Base-by-base conservation (phyloP, 2,113 vertebrate genomes). In the Hydropotes inermis region DNA sequence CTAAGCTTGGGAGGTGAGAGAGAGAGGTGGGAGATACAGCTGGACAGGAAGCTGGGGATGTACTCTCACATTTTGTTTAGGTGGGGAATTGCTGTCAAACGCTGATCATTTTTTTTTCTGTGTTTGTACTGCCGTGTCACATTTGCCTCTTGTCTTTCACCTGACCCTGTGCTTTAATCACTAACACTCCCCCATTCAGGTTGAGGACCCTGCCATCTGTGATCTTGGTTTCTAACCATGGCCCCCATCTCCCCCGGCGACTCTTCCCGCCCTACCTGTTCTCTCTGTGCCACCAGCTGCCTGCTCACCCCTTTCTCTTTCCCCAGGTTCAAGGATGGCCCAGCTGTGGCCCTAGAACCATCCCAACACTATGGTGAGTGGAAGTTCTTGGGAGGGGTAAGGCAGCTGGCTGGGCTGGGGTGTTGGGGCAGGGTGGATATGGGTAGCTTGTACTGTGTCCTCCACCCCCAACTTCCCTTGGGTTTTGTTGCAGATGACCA, bases 291-390 rank as follows among this genome's bases (percentile, higher is more conserved):
- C 43, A 15, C 14, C 45, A n/a, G 10, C n/a, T 27, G 1, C 52
- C 16, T 33, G 4, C 60, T 97, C 25, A 88, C 43, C 11, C 25
- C 1, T 30, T 58, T 79, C 55, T 94, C 27, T 92, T 9, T 91
- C 19, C 47, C 92, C 97, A 99, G 99, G 99, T 99, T 99, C 98
- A 99, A 99, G 95, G 99, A 99, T 39, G 99, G 99, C 13, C 93
- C 98, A 5, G 82, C 87, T 36, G 91, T 83, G 16, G 54, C 82
- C 3, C 94, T 98, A 0, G 99, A 99, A 92, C 97, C 28, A 0
- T 93, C 98, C 6, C 84, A 97, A 89, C 98, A 97, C 95, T 99
- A 99, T 97, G 99, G 99, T 98, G 94, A 99, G 99, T 95, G 30
- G 90, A 25, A 28, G 4, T 39, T 70, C 23, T 58, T 1, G 27